Conservation (phyloP, 2,888 invertebrate genomes). For the Noctua fimbriata region DNA sequence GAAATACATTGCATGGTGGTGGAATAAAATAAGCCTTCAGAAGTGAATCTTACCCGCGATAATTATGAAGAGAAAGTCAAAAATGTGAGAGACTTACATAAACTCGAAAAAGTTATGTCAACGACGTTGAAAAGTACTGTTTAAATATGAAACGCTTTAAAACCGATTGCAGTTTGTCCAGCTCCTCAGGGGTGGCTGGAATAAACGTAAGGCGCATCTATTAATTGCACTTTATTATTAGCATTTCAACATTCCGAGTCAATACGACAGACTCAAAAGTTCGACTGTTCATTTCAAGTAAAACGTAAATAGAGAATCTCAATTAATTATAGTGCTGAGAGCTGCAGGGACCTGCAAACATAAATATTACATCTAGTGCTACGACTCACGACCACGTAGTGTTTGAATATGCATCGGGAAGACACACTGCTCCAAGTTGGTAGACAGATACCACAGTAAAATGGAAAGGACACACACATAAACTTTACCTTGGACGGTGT, state of each 20-base stretch:
- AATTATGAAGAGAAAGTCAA: not conserved
- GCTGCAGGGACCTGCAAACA: constrained; percentile 43
- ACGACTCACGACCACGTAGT: constrained; percentile 30
- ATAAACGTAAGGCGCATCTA: not conserved
- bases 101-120: not conserved
- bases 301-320: constrained; percentile 44
- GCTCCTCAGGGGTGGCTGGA: not conserved
- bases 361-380: constrained; percentile 39
- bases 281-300: constrained; percentile 27
- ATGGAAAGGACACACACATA: constrained; percentile 65
- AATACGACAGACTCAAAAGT: constrained; percentile 14
- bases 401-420: constrained; percentile 68
- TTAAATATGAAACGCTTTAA: not conserved
- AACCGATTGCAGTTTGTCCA: not conserved
- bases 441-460: constrained; percentile 64
- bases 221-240: not conserved
- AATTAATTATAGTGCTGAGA: constrained; percentile 53
- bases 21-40: not conserved
- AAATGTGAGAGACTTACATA: not conserved
- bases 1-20: not conserved
- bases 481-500: constrained; percentile 51
- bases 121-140: not conserved
- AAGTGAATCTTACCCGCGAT: not conserved
- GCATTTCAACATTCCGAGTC: constrained; percentile 11
- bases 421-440: constrained; percentile 58